Conservation (phyloP, 2,888 invertebrate genomes). For the Monoplex corrugatus region DNA sequence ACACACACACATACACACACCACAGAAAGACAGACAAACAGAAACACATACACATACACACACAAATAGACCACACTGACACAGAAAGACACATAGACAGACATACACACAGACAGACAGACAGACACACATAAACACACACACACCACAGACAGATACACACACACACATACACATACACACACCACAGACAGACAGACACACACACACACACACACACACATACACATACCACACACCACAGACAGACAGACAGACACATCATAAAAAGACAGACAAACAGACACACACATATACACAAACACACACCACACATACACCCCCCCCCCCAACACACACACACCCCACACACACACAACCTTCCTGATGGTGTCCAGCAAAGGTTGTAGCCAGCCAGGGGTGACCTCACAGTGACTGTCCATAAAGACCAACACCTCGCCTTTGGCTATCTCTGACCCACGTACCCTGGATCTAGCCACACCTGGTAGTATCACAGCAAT, state of each 20-base stretch:
- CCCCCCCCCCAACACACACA: background rate
- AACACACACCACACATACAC: background rate
- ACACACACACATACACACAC: too few species aligned
- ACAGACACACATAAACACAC: background rate
- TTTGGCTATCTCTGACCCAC: conserved; percentile 94
- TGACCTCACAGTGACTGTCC: conserved; percentile 99
- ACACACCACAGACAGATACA: background rate
- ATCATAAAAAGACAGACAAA: too few species aligned
- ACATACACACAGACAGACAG: background rate
- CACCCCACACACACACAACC: conserved; percentile 83
- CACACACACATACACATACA: background rate
- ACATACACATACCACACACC: background rate
- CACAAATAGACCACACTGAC: background rate
- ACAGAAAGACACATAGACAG: background rate
- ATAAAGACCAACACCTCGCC: conserved; percentile 96
- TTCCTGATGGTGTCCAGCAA: conserved; percentile 95
- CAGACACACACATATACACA: background rate
- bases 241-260: background rate
- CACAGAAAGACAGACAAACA: too few species aligned
- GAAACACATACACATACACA: background rate
- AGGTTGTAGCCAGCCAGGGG: conserved; percentile 97
- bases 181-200: background rate
- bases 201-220: conserved; percentile 12
- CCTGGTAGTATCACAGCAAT: conserved; percentile 82
- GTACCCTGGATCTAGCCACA: conserved; percentile 95